A percentile compares a stretch with the other conserved stretches of the same genome.
These are phyloP conservation scores for Anagrus nilaparvatae DNA, from an alignment of 1,140 invertebrate species.

Conservation along the genomic window DNA sequence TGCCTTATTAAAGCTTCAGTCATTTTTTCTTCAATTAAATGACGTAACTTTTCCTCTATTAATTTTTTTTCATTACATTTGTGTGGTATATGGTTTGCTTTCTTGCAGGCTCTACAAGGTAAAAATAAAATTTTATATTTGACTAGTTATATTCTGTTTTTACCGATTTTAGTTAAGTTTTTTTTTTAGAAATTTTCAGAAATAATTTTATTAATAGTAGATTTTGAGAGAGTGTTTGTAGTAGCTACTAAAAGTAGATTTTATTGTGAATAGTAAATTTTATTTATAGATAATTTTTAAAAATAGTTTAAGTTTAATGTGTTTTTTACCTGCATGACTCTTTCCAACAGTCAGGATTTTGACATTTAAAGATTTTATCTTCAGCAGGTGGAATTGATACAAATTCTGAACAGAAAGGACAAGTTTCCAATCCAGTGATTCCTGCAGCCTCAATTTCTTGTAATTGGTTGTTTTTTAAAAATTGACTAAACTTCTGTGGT, in stretches of 20 bases:
- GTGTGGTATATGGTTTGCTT: background rate
- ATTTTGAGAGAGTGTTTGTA: too few relatives aligned
- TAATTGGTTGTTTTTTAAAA: constrained; percentile 38
- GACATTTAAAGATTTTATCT: constrained; percentile 47
- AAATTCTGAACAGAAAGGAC: constrained; percentile 50
- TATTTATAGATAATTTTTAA: background rate
- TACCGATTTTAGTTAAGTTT: background rate
- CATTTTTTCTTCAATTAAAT: too few relatives aligned
- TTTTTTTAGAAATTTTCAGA: background rate
- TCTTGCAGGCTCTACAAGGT: constrained; percentile 2
- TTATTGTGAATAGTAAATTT: background rate
- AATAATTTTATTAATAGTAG: background rate
- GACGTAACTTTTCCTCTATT: too few relatives aligned
- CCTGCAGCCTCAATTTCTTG: constrained; percentile 46
- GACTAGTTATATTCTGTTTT: background rate
- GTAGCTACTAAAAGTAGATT: too few relatives aligned
- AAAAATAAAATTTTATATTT: background rate
- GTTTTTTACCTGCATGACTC: constrained; percentile 43
- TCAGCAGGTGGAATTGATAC: constrained; percentile 41
- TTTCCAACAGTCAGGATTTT: constrained; percentile 47
- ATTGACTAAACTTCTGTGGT: constrained; percentile 37
- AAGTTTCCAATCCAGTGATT: constrained; percentile 45
- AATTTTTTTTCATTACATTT: too few relatives aligned
- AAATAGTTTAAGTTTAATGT: background rate
- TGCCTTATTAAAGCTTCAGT: too few relatives aligned